Evolutionary conservation across 2,113 vertebrate genomes (phyloP), one percentile per base, ranked within the genome.

Genomic region (Equus quagga): DNA sequence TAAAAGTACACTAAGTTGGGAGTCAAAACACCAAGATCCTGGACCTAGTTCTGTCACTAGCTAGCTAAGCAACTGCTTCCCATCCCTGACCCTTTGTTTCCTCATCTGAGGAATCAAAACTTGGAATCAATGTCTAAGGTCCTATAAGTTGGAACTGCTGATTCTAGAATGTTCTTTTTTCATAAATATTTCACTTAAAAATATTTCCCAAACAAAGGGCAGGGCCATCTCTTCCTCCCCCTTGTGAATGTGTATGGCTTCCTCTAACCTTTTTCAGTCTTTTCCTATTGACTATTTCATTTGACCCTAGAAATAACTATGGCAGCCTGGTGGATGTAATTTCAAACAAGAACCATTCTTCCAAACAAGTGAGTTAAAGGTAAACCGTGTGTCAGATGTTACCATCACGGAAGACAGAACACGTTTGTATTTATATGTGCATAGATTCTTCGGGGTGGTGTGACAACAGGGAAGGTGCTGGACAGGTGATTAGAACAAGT

Each of bases 241-340:
- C 36, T 80, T 80, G 64, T 91, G 51, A 78, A 79, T 36, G 56
- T 21, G 31, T 31, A 58, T 58, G 49, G n/a, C 17, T 78, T 88
- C 78, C 69, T 62, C 70, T n/a, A 51, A 46, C 8, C 31, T n/a
- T 92, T 56, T 92, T 83, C 96, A 78, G 51, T 78, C 44, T 79
- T 79, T 97, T 79, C 70, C 93, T 89, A 76, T 49, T 87, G 31
- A 91, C 33, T 36, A 46, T 88, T 76, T 67, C 51, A 78, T 54
- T 89, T 89, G 31, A 65, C 46, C 46, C 79, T 62, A 65, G 64
- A 92, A 93, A 65, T 80, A 89, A 65, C n/a, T 67, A 58, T 41
- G 44, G 75, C 24, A 92, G 31, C 31, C 89, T 95, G 13, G 28
- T 33, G 75, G n/a, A 75, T 62, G 12, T 70, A 62, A 76, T 87